A percentile compares a stretch with the other conserved stretches of the same genome.
These are phyloP conservation scores for Leucozona laternaria DNA, from an alignment of 2,888 invertebrate genomes.

Conservation along the genomic window DNA sequence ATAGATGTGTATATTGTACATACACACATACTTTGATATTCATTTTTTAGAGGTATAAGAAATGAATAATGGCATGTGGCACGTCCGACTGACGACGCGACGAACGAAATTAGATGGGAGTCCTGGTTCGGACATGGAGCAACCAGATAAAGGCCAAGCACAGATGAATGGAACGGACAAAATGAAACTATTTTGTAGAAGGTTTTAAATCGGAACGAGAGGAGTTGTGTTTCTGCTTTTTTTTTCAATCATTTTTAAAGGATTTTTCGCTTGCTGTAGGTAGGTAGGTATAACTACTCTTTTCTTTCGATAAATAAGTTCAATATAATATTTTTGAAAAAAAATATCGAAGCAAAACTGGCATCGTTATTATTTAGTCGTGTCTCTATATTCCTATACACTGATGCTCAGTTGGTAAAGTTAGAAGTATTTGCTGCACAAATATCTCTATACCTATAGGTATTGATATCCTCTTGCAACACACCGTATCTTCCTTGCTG, in stretches of 20 bases:
- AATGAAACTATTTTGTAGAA: conserved; percentile 17
- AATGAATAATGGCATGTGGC: conserved; percentile 34
- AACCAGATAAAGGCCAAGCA: background rate
- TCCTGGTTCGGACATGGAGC: background rate
- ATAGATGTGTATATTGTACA: background rate
- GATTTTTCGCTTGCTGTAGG: background rate
- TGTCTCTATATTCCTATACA: background rate
- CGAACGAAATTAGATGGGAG: conserved; percentile 32
- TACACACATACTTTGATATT: background rate
- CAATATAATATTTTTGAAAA: conserved; percentile 18
- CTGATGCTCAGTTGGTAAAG: background rate
- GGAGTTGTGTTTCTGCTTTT: background rate
- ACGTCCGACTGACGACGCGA: no score
- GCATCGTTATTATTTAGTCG: conserved; percentile 16
- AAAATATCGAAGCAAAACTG: background rate
- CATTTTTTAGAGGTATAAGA: conserved; percentile 5
- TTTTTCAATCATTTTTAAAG: background rate
- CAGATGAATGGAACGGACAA: background rate
- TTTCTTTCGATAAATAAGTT: conserved; percentile 20
- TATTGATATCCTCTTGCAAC: conserved; percentile 14
- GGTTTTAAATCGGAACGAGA: conserved; percentile 2
- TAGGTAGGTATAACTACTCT: background rate
- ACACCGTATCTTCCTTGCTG: background rate
- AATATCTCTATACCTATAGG: conserved; percentile 26
- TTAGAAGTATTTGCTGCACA: conserved; percentile 24